These are phyloP conservation scores for Acridotheres tristis DNA, from an alignment of 2,797 vertebrate genomes.

Conservation along the genomic window DNA sequence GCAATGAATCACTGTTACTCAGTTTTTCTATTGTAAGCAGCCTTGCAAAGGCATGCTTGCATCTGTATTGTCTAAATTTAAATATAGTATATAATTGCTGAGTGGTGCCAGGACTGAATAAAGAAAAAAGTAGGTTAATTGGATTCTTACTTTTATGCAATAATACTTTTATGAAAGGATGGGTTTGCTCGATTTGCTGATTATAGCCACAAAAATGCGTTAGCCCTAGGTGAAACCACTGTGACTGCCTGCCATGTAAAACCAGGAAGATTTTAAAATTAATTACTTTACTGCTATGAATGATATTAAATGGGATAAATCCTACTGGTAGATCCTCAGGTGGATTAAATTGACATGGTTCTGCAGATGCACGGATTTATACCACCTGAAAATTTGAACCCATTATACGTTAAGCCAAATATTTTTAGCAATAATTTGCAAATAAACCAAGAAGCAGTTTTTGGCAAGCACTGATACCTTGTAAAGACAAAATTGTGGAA, in stretches of 20 bases:
- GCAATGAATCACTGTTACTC: background rate
- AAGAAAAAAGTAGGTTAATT: background rate
- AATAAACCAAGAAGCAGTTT: background rate
- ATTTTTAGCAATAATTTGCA: slow-evolving; percentile 15
- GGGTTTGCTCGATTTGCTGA: background rate
- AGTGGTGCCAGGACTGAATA: background rate
- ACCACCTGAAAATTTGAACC: background rate
- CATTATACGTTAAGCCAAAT: background rate
- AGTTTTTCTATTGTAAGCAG: background rate
- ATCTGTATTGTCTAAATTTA: background rate
- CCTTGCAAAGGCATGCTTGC: background rate
- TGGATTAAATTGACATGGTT: background rate
- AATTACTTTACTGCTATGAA: background rate
- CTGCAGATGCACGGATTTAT: background rate
- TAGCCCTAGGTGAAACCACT: background rate
- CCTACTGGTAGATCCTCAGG: background rate
- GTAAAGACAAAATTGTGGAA: background rate
- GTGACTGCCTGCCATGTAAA: background rate
- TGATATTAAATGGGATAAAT: background rate
- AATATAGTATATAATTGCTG: background rate
- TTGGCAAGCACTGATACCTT: background rate
- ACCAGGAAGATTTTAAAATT: background rate
- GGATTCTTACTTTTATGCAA: background rate
- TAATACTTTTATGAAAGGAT: background rate
- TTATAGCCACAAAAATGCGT: background rate